Base-by-base conservation (phyloP, 2,113 vertebrate species). In the Madoqua kirkii region DNA sequence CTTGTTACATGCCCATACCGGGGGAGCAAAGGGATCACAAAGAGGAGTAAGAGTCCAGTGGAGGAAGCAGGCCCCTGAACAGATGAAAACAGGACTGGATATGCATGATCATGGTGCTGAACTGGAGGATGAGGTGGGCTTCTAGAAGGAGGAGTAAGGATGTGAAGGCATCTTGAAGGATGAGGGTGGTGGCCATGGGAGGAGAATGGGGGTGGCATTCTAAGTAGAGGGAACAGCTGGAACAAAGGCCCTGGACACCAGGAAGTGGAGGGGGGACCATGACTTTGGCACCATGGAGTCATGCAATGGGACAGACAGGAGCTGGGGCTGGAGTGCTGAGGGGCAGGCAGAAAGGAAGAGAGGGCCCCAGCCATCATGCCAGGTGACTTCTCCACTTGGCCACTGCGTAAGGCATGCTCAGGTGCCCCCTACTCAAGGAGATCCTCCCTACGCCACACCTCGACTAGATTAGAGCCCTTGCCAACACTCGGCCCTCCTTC, bases 71-170 rank as follows among this genome's bases (percentile, higher is more conserved):
- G 36, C 27, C 43, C 59, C 33, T 64, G 83, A 48, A 13, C n/a
- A 59, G 31, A 55, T 21, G 19, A n/a, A 54, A 84, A 67, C 6
- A 43, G 33, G 16, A 7, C 54, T 10, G 43, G 27, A 67, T 59
- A n/a, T 43, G 57, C 12, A 3, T n/a, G 94, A 74, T 14, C 15
- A 3, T 27, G 27, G 6, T 16, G 55, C 29, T 82, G 19, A 78
- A 31, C 21, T 1, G 6, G 43, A 84, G n/a, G 76, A 55, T 45
- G 76, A 60, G 81, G 81, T 43, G 43, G 96, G 64, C 43, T 95
- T 95, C 91, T 79, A 29, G 83, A 81, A 64, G 74, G 89, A 93
- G 4, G 19, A 1, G 50, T 36, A 82, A 79, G 33, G n/a, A 48
- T 48, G 48, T 48, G 48, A 12, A 48, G 48, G 48, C 11, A 29